Conservation (phyloP, 2,888 invertebrate species). For the Aquatica leii region DNA sequence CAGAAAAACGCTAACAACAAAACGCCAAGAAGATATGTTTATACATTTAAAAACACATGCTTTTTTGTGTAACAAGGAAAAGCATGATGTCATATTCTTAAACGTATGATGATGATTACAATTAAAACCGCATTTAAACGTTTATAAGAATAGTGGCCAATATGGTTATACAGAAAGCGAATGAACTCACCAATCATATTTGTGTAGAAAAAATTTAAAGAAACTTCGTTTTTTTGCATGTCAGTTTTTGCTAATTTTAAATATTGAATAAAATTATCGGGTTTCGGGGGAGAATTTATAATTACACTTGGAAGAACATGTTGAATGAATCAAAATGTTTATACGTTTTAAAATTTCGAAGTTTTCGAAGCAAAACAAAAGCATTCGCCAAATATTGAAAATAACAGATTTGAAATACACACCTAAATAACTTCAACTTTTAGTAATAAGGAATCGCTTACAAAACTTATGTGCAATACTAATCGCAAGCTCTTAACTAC, state of each 20-base stretch:
- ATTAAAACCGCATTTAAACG: conserved; percentile 18
- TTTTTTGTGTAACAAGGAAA: neutral
- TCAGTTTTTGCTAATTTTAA: neutral
- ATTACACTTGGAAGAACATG: too few relatives aligned
- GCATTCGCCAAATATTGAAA: too few relatives aligned
- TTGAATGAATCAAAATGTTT: too few relatives aligned
- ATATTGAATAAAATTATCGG: neutral
- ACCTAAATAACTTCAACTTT: too few relatives aligned
- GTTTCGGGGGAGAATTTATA: neutral
- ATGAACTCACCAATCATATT: neutral
- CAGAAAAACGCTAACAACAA: too few relatives aligned
- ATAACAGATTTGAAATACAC: too few relatives aligned
- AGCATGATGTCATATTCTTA: conserved; percentile 23
- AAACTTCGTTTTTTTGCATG: neutral
- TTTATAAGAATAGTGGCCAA: conserved; percentile 3
- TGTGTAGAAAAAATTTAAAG: neutral
- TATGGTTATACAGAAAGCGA: neutral
- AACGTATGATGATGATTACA: conserved; percentile 17
- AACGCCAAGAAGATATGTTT: too few relatives aligned
- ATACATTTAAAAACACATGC: neutral
- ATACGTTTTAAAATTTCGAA: too few relatives aligned
- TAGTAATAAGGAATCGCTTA: too few relatives aligned
- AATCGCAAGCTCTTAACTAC: too few relatives aligned
- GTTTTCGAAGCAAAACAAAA: too few relatives aligned
- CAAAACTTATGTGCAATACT: too few relatives aligned